phyloP scores from a whole-genome alignment of 2,113 vertebrate species.

The Podarcis raffonei region DNA sequence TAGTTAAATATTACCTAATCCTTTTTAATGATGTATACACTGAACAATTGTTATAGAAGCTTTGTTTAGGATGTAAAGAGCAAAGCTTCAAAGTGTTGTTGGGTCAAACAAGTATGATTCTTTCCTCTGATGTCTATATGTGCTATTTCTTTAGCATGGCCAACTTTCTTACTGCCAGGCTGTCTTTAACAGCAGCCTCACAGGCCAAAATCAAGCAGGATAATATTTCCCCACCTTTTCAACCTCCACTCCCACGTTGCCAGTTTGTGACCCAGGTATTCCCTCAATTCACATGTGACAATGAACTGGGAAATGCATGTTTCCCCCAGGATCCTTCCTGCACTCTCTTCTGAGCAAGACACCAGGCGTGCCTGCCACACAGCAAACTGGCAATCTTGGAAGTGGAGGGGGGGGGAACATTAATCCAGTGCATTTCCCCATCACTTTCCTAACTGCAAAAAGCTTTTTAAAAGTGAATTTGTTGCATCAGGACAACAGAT shows the following conservation, averaged over 20 bases:
- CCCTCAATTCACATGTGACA: not conserved
- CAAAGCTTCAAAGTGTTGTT: not conserved
- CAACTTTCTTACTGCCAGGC: not conserved
- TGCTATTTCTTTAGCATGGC: not conserved
- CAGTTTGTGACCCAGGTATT: not conserved
- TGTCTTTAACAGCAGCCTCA: not conserved
- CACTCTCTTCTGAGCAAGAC: no score
- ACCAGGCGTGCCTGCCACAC: no score
- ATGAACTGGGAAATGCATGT: not conserved
- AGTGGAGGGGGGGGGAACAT: no score
- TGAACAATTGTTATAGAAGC: not conserved
- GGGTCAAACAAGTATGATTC: not conserved
- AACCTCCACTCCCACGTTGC: not conserved
- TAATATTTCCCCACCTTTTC: not conserved
- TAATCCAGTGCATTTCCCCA: no score
- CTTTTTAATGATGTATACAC: not conserved
- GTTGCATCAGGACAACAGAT: no score
- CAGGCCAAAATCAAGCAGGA: not conserved
- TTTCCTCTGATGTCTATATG: not conserved
- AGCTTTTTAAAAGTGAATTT: no score
- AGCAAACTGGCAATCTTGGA: no score
- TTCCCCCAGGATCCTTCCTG: not conserved
- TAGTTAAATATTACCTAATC: not conserved
- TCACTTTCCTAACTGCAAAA: no score
- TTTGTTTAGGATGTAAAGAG: not conserved